phyloP scores from a whole-genome alignment of 2,797 vertebrate species.

The Eulemur coronatus region DNA sequence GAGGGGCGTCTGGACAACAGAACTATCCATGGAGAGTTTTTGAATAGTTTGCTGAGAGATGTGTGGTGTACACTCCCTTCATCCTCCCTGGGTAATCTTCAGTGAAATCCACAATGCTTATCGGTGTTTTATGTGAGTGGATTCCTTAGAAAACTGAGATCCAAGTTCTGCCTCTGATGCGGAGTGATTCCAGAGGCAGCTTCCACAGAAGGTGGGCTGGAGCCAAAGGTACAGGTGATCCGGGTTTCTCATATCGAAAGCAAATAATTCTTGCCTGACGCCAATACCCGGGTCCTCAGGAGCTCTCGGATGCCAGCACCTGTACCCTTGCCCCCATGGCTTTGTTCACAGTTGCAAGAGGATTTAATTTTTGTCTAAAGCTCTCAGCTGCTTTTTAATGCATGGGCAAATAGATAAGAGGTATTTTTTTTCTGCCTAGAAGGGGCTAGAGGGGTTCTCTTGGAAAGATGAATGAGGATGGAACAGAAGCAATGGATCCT shows the following conservation, averaged over 20 bases:
- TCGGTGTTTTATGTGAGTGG: background rate
- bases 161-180: background rate
- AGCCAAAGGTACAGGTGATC: background rate
- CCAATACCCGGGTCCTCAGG: background rate
- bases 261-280: background rate
- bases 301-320: accelerated
- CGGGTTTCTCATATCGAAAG: background rate
- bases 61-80: background rate
- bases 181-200: background rate
- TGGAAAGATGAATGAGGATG: background rate
- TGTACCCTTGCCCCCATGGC: background rate
- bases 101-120: background rate
- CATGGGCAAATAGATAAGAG: background rate
- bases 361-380: background rate
- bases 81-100: background rate
- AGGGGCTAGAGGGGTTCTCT: background rate
- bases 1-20: background rate
- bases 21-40: background rate
- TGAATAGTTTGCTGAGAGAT: background rate
- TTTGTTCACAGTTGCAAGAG: background rate
- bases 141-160: background rate
- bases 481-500: background rate
- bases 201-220: background rate
- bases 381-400: background rate
- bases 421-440: background rate